Evolutionary conservation across 1,140 invertebrate species (phyloP).

Genomic region (Thrips palmi): DNA sequence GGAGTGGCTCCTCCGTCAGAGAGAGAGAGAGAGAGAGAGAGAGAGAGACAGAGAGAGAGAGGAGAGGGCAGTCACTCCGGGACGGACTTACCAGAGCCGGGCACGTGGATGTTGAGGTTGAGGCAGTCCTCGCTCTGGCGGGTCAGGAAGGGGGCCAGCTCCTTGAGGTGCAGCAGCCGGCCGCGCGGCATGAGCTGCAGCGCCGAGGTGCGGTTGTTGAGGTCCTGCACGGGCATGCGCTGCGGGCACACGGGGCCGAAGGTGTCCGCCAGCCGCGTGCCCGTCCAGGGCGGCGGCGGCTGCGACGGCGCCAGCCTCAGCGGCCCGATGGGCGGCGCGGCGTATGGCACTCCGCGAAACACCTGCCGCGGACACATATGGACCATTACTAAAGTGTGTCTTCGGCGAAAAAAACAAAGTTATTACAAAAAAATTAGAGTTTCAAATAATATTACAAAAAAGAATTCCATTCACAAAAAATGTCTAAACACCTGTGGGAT

Average conservation of each 20-base stretch:
- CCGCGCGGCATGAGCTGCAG: conserved; percentile 46
- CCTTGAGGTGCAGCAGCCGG: conserved; percentile 42
- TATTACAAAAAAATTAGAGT: too few relatives aligned
- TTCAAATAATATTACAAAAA: too few relatives aligned
- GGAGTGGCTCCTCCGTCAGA: neutral
- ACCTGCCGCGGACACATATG: conserved; percentile 65
- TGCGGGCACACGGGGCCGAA: conserved; percentile 64
- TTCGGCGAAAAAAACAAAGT: too few relatives aligned
- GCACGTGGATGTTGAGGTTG: conserved; percentile 74
- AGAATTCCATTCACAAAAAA: too few relatives aligned
- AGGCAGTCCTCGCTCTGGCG: conserved; percentile 83
- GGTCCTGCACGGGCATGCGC: conserved; percentile 37
- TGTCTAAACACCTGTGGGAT: too few relatives aligned
- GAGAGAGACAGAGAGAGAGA: conserved; percentile 79
- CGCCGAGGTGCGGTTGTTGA: conserved; percentile 56
- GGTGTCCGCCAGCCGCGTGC: conserved; percentile 50
- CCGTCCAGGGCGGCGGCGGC: conserved; percentile 45
- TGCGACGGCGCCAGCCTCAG: conserved; percentile 51
- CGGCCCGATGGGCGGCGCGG: conserved; percentile 49
- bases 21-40: neutral
- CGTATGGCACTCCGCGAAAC: conserved; percentile 69
- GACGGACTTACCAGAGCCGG: conserved; percentile 64
- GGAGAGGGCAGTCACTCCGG: conserved; percentile 67
- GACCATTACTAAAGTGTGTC: too few relatives aligned
- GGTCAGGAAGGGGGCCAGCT: conserved; percentile 40